phyloP scores from a whole-genome alignment of 2,888 invertebrate genomes.

The Zaprionus obscuricornis region DNA sequence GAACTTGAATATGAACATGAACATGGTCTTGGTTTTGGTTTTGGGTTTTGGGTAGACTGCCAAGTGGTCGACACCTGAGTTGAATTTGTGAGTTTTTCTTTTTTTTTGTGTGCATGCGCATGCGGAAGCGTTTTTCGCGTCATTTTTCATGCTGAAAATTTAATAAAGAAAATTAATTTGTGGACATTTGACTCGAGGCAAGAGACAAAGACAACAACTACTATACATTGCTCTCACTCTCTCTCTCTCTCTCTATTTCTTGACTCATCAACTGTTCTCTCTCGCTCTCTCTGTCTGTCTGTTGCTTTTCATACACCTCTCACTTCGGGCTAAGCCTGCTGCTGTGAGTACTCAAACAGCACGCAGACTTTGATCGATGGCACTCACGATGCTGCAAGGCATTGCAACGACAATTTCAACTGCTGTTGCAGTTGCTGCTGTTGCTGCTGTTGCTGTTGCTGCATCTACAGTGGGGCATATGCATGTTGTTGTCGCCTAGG shows the following conservation, averaged over 20 bases:
- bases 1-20: too few species aligned
- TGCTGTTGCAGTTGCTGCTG: slow-evolving; percentile 16
- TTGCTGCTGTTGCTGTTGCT: background rate
- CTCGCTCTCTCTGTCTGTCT: background rate
- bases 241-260: slow-evolving; percentile 1
- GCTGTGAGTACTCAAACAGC: slow-evolving; percentile 61
- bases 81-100: slow-evolving; percentile 39
- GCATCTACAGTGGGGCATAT: background rate
- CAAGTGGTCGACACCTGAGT: slow-evolving; percentile 68
- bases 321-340: slow-evolving; percentile 13
- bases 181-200: slow-evolving; percentile 78
- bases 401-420: slow-evolving; percentile 67
- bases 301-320: too few species aligned
- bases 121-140: slow-evolving; percentile 78
- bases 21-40: slow-evolving; percentile 30
- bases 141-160: slow-evolving; percentile 79
- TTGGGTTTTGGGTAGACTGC: too few species aligned
- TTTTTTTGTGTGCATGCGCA: too few species aligned
- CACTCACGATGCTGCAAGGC: slow-evolving; percentile 71
- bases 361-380: slow-evolving; percentile 77
- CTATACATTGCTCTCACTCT: slow-evolving; percentile 19
- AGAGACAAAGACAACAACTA: slow-evolving; percentile 51
- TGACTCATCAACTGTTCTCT: background rate
- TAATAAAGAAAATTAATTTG: slow-evolving; percentile 79
- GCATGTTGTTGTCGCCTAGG: slow-evolving; percentile 48